Percentiles rank a stretch among this genome's conserved stretches.
Evolutionary conservation across 2,888 invertebrate genomes (phyloP).

Genomic region (Oscheius onirici): DNA sequence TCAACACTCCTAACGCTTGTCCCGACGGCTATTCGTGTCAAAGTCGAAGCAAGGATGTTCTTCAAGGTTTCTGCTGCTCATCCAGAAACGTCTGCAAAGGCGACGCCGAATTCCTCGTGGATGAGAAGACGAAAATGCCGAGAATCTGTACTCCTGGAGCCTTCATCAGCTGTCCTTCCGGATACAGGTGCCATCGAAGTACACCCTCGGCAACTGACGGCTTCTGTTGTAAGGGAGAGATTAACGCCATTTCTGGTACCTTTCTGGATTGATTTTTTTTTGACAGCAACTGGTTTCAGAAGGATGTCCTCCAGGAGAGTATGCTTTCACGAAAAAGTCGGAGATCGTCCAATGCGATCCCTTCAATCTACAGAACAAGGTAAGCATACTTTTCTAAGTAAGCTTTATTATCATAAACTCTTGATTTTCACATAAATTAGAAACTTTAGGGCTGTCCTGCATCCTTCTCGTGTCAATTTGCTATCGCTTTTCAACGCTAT

Average conservation of each 20-base stretch:
- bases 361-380: conserved; percentile 63
- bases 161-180: conserved; percentile 62
- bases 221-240: conserved; percentile 66
- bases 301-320: conserved; percentile 68
- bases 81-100: conserved; percentile 60
- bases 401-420: conserved; percentile 6
- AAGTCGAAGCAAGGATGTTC: conserved; percentile 53
- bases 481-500: conserved; percentile 63
- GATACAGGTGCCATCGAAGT: conserved; percentile 61
- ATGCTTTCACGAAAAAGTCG: conserved; percentile 56
- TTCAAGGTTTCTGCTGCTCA: conserved; percentile 68
- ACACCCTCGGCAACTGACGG: conserved; percentile 48
- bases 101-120: conserved; percentile 62
- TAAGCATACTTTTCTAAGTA: conserved; percentile 37
- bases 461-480: conserved; percentile 60
- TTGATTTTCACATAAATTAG: background rate
- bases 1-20: conserved; percentile 59
- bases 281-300: conserved; percentile 38
- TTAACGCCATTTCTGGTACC: conserved; percentile 56
- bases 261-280: too few relatives aligned
- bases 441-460: conserved; percentile 46
- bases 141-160: conserved; percentile 65
- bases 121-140: conserved; percentile 66
- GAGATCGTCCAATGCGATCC: conserved; percentile 67
- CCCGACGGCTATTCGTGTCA: conserved; percentile 65